Conservation (phyloP, 2,797 vertebrate genomes). For the Premnoplex brunnescens region DNA sequence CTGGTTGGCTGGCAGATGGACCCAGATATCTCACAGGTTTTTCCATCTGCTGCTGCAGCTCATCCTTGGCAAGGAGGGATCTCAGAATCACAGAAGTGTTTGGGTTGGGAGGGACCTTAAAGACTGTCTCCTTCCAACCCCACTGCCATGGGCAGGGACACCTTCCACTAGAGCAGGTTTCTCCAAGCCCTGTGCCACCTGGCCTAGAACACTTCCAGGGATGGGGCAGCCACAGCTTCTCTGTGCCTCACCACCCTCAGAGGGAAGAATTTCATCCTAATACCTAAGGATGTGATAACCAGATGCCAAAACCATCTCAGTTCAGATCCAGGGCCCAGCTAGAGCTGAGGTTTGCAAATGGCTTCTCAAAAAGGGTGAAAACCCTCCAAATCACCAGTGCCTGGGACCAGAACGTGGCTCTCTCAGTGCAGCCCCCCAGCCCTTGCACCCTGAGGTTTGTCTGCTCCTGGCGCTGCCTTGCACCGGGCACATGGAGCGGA, state of each 20-base stretch:
- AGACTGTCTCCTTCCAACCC: rapidly evolving
- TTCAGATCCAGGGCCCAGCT: background rate
- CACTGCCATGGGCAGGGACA: background rate
- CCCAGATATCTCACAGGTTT: background rate
- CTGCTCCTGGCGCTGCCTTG: background rate
- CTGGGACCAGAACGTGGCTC: rapidly evolving
- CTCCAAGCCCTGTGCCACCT: background rate
- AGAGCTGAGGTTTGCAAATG: background rate
- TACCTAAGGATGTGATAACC: background rate
- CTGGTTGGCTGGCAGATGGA: background rate
- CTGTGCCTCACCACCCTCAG: background rate
- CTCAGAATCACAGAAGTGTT: background rate
- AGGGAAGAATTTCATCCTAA: background rate
- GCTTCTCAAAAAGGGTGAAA: background rate
- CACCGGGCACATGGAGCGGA: rapidly evolving
- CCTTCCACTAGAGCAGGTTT: background rate
- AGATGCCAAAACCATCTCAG: background rate
- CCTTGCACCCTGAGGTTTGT: too few species aligned
- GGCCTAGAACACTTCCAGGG: background rate
- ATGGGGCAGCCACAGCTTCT: background rate
- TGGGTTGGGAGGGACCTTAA: background rate
- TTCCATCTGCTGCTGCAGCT: background rate
- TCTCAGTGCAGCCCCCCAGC: background rate
- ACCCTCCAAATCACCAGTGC: rapidly evolving
- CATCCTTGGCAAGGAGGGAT: background rate